phyloP scores from a whole-genome alignment of 2,113 vertebrate genomes.

The Halichoerus grypus region DNA sequence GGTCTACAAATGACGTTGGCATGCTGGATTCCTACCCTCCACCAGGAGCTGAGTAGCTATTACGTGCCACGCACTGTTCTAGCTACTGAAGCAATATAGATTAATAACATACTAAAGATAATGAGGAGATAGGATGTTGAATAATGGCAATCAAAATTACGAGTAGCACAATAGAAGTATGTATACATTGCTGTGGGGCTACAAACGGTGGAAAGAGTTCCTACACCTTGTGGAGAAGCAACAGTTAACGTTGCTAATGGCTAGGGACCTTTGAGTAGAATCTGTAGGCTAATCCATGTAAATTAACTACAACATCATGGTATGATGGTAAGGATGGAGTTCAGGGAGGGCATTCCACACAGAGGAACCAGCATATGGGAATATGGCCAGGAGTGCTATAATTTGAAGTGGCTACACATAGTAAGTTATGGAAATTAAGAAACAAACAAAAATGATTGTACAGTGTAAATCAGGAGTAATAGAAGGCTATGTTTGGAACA shows the following conservation, averaged over 20 bases:
- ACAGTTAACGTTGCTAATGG: not conserved
- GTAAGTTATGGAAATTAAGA: not conserved
- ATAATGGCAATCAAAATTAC: not conserved
- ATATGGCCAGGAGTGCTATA: not conserved
- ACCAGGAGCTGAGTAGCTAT: not conserved
- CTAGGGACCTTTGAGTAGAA: not conserved
- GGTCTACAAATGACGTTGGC: not conserved
- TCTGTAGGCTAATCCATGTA: not conserved
- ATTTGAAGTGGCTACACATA: not conserved
- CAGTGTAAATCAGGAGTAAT: not conserved
- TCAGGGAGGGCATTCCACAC: not conserved
- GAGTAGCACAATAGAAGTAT: not conserved
- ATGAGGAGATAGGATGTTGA: not conserved
- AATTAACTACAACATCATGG: not conserved
- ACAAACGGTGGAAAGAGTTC: not conserved
- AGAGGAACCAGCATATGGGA: not conserved
- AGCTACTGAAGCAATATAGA: not conserved
- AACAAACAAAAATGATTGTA: not conserved
- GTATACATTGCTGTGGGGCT: not conserved
- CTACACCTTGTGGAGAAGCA: not conserved
- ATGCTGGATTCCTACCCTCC: not conserved
- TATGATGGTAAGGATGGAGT: not conserved
- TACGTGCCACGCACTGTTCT: not conserved
- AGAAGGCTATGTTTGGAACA: not conserved
- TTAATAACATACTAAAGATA: not conserved